Evolutionary conservation across 2,888 invertebrate genomes (phyloP).

Genomic region (Phortica magna): DNA sequence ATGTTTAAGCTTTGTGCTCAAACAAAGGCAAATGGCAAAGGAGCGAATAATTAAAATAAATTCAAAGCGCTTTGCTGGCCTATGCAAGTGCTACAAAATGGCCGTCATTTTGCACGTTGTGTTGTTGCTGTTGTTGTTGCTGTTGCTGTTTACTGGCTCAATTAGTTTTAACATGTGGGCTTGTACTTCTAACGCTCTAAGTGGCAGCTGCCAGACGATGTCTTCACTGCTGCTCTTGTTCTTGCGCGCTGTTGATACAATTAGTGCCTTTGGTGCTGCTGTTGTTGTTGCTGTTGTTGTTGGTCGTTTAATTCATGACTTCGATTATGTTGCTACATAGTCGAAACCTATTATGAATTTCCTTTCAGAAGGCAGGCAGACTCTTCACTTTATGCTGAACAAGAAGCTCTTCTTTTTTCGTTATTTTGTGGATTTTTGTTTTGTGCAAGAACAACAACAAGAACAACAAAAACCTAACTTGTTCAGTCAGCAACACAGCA

Average conservation of each 20-base stretch:
- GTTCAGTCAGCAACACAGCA: background rate
- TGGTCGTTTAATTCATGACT: conserved; percentile 35
- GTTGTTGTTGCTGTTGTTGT: conserved; percentile 9
- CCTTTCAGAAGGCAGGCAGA: conserved; percentile 11
- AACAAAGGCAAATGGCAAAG: background rate
- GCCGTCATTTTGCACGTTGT: background rate
- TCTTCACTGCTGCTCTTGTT: background rate
- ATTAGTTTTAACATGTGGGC: conserved; percentile 38
- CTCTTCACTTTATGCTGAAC: conserved; percentile 18
- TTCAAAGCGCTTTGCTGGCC: conserved; percentile 45
- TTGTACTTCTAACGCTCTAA: conserved; percentile 29
- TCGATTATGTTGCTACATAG: conserved; percentile 18
- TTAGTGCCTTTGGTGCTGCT: conserved; percentile 45
- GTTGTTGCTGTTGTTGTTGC: background rate
- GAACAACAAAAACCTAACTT: too few species aligned
- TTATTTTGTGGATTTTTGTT: conserved; percentile 13
- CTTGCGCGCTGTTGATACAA: conserved; percentile 55
- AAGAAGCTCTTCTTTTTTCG: conserved; percentile 3
- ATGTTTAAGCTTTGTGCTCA: conserved; percentile 12
- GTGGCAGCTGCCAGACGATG: conserved; percentile 20
- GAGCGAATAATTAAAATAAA: conserved; percentile 64
- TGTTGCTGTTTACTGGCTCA: conserved; percentile 15
- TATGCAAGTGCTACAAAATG: conserved; percentile 15
- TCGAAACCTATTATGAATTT: conserved; percentile 11
- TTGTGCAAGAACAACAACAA: too few species aligned